These are phyloP conservation scores for Enteromius paludinosus DNA, from an alignment of 2,797 vertebrate genomes.

Conservation along the genomic window DNA sequence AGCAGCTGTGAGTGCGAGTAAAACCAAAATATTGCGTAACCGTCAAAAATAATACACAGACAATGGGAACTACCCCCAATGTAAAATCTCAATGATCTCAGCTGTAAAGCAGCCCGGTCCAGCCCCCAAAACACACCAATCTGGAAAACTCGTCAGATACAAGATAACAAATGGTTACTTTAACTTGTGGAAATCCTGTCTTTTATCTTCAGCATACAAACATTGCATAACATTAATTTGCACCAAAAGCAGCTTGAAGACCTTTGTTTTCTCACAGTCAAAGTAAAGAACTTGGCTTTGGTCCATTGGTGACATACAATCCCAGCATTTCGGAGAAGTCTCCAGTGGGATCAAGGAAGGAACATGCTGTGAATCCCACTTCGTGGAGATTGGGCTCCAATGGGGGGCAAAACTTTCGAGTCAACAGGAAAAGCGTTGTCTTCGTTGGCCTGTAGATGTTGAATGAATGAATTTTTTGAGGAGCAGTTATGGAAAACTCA, in stretches of 20 bases:
- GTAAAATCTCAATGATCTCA: constrained; percentile 34
- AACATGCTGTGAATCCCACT: constrained; percentile 35
- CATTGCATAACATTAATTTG: constrained; percentile 40
- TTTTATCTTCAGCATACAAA: constrained; percentile 54
- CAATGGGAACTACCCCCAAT: constrained; percentile 35
- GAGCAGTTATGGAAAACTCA: constrained; percentile 55
- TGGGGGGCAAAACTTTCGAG: not conserved
- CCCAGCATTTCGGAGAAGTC: constrained; percentile 34
- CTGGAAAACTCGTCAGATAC: constrained; percentile 50
- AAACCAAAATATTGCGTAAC: constrained; percentile 36
- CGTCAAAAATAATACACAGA: constrained; percentile 31
- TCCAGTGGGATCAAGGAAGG: constrained; percentile 8
- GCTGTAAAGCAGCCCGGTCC: not conserved
- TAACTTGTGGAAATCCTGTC: constrained; percentile 25
- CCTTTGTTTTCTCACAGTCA: constrained; percentile 50
- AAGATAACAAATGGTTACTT: constrained; percentile 15
- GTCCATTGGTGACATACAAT: constrained; percentile 17
- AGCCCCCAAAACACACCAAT: constrained; percentile 46
- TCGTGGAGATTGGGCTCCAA: not conserved
- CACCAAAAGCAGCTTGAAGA: constrained; percentile 15
- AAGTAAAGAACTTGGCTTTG: constrained; percentile 38
- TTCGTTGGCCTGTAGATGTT: not conserved
- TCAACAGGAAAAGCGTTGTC: not conserved
- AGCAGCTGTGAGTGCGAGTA: constrained; percentile 22
- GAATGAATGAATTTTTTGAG: constrained; percentile 12